Evolutionary conservation across 1,140 invertebrate genomes (phyloP).

Genomic region (Saccostrea echinata): DNA sequence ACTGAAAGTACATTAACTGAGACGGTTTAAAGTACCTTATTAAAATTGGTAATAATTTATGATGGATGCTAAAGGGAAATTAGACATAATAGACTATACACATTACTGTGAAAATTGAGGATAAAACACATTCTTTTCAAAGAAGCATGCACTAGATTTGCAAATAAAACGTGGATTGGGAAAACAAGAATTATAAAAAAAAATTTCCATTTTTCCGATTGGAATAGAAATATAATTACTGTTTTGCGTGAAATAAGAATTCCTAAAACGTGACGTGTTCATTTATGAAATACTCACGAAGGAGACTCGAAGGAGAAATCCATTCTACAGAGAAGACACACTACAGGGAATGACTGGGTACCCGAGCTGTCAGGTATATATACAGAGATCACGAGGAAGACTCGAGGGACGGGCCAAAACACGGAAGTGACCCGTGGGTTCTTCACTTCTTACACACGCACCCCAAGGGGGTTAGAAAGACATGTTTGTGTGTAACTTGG

Average conservation of each 20-base stretch:
- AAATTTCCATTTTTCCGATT: background rate
- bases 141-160: background rate
- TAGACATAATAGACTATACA: background rate
- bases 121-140: background rate
- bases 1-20: background rate
- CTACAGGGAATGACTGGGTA: background rate
- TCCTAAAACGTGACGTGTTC: constrained; percentile 7
- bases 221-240: background rate
- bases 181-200: too few species aligned
- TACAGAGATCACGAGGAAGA: constrained; percentile 6
- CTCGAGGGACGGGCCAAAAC: constrained; percentile 3
- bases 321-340: background rate
- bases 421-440: constrained; percentile 32
- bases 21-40: background rate
- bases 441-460: constrained; percentile 34
- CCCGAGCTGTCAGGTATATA: constrained; percentile 21
- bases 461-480: background rate
- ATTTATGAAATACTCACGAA: background rate
- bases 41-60: constrained; percentile 9
- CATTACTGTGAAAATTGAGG: background rate
- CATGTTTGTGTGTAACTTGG: constrained; percentile 16
- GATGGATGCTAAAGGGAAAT: background rate
- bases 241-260: background rate
- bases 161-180: background rate
- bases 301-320: background rate